Evolutionary conservation across 2,888 invertebrate species (phyloP).

Genomic region (Prosopocoilus inquinatus): DNA sequence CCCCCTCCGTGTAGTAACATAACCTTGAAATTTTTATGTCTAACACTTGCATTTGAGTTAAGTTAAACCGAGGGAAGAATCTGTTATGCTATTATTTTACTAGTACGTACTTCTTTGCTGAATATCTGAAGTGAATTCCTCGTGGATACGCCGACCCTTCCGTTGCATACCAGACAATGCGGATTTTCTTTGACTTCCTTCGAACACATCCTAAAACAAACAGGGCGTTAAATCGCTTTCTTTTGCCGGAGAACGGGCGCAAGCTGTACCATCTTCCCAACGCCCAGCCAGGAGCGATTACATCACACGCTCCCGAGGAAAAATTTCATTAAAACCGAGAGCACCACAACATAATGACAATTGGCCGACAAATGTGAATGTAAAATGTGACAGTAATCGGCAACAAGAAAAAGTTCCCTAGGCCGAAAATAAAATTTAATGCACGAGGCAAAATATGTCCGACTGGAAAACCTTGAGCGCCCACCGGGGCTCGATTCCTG

Average conservation of each 20-base stretch:
- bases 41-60: background rate
- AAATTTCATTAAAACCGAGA: background rate
- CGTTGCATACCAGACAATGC: slow-evolving; percentile 64
- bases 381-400: slow-evolving; percentile 21
- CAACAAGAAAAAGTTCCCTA: slow-evolving; percentile 39
- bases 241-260: background rate
- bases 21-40: too few relatives aligned
- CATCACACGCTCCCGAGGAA: slow-evolving; percentile 2
- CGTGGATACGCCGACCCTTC: slow-evolving; percentile 54
- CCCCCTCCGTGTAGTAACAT: background rate
- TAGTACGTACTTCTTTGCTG: slow-evolving; percentile 44
- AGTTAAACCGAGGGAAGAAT: too few relatives aligned
- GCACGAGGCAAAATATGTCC: slow-evolving; percentile 26
- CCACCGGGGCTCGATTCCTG: slow-evolving; percentile 4
- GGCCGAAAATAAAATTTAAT: slow-evolving; percentile 28
- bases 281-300: background rate
- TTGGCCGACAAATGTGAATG: slow-evolving; percentile 3
- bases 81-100: background rate
- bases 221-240: background rate
- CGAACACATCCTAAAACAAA: slow-evolving; percentile 40
- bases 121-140: slow-evolving; percentile 58
- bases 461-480: slow-evolving; percentile 20
- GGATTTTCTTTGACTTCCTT: slow-evolving; percentile 36
- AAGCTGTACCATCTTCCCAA: slow-evolving; percentile 9
- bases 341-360: background rate